Evolutionary conservation across 2,888 invertebrate species (phyloP).

Genomic region (Pristionchus arcanus): DNA sequence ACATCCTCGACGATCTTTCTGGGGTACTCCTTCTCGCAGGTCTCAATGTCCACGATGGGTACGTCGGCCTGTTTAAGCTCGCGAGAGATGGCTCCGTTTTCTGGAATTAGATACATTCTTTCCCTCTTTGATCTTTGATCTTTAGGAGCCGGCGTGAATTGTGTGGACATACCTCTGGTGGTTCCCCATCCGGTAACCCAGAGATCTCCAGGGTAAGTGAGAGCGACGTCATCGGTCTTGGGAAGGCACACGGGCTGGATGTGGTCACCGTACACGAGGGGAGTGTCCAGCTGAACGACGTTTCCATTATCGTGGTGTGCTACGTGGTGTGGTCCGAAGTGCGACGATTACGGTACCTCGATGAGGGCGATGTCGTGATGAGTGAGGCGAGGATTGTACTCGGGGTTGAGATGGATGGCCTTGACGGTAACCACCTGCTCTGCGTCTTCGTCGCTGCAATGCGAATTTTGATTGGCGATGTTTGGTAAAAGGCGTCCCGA

Average conservation of each 20-base stretch:
- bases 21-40: slow-evolving; percentile 61
- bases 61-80: slow-evolving; percentile 60
- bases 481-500: not conserved
- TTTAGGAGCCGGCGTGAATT: not conserved
- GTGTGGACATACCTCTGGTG: slow-evolving; percentile 42
- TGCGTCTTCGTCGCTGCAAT: slow-evolving; percentile 54
- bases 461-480: not conserved
- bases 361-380: slow-evolving; percentile 61
- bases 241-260: slow-evolving; percentile 62
- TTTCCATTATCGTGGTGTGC: not conserved
- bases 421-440: slow-evolving; percentile 58
- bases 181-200: slow-evolving; percentile 63
- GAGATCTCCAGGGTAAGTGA: slow-evolving; percentile 55
- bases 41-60: slow-evolving; percentile 59
- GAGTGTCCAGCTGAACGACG: slow-evolving; percentile 50
- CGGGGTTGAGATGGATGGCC: slow-evolving; percentile 60
- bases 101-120: slow-evolving; percentile 4
- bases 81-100: slow-evolving; percentile 57
- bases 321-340: not conserved
- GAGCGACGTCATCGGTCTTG: slow-evolving; percentile 50
- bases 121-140: not conserved
- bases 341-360: slow-evolving; percentile 52
- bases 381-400: slow-evolving; percentile 56
- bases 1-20: slow-evolving; percentile 57
- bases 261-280: slow-evolving; percentile 56